Evolutionary conservation across 2,113 vertebrate genomes (phyloP), one percentile per base, ranked within the genome.

Genomic region (Paramormyrops kingsleyae): DNA sequence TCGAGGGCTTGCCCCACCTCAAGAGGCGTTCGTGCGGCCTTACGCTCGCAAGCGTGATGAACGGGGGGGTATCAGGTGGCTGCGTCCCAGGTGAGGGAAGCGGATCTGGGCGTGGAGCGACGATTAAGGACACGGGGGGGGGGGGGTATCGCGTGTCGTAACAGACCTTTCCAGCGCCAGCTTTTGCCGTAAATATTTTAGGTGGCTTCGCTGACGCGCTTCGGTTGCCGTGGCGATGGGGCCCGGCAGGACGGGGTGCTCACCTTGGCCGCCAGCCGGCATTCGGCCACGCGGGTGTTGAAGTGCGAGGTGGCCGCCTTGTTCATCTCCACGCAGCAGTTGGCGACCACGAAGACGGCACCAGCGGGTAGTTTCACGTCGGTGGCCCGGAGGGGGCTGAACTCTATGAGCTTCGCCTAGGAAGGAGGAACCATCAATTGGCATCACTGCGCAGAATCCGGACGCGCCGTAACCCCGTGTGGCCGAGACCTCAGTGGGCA

Each of bases 401-500:
- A 99, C 92, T 99, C 97, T 91, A 99, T 99, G 93, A 99, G 95
- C 95, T 99, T 99, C 91, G 98, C 99, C 98, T 99, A 92, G 91
- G 86, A 88, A 92, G 93, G 91, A 89, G 92, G 94, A 95, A 13
- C 31, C n/a, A 39, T 17, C 4, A 31, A 39, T 19, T 92, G 90
- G 92, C 92, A 35, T 91, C 89, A 90, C 92, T 88, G 93, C 91
- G 89, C 91, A 91, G 84, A 49, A 3, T 12, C 47, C 4, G 46
- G 15, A 19, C 1, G 1, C 4, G 12, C 49, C 84, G 15, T 17
- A 8, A 27, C 85, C 24, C 27, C 4, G 85, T 31, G n/a, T 19
- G 74, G 31, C 35, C 31, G 17, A 80, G 74, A 80, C 13, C 17
- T 42, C 74, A 80, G 35, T 80, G 35, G 35, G 12, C 35, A 9